Evolutionary conservation across 2,888 invertebrate species (phyloP).

Genomic region (Lithophane semibrunnea): DNA sequence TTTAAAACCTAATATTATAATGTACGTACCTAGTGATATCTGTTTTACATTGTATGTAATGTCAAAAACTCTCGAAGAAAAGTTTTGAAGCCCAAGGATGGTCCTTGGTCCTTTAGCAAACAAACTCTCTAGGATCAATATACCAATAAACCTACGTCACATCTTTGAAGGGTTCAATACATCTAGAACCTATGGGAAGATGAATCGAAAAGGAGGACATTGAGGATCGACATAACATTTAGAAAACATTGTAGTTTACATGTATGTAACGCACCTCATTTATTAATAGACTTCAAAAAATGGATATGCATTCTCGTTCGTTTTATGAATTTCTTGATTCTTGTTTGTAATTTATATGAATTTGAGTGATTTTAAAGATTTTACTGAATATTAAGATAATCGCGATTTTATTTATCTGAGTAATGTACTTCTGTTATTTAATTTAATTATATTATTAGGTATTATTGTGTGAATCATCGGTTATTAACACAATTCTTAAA

Average conservation of each 20-base stretch:
- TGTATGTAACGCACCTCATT: neutral
- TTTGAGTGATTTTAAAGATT: no score
- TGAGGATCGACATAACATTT: neutral
- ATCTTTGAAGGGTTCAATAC: constrained; percentile 2
- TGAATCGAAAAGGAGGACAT: neutral
- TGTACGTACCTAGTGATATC: neutral
- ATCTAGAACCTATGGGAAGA: constrained; percentile 1
- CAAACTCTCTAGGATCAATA: constrained; percentile 26
- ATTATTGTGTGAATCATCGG: no score
- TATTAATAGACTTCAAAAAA: neutral
- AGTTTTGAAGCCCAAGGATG: neutral
- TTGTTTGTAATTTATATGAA: no score
- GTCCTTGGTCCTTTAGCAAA: neutral
- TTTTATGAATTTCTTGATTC: neutral
- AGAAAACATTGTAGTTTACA: neutral
- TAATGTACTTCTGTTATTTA: no score
- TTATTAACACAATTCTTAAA: no score
- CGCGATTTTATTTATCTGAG: no score
- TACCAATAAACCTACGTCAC: constrained; percentile 26
- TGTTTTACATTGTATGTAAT: neutral
- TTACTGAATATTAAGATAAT: no score
- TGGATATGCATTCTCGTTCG: neutral
- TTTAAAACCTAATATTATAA: neutral
- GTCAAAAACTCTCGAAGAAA: neutral
- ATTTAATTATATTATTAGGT: no score